Evolutionary conservation across 2,113 vertebrate genomes (phyloP).

Genomic region (Aegotheles bennettii): DNA sequence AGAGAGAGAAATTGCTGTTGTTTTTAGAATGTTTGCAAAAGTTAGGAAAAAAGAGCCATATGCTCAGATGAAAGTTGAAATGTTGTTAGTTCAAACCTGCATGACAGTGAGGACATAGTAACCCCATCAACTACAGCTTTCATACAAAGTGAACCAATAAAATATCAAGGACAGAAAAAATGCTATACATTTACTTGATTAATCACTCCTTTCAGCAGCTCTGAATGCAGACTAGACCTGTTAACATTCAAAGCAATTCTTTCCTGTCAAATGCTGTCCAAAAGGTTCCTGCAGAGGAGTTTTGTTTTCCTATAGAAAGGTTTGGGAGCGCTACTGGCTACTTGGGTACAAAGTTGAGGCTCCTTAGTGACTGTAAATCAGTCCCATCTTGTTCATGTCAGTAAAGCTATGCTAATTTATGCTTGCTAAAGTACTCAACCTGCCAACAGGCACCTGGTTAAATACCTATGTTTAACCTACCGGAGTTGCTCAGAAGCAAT

Average conservation of each 20-base stretch:
- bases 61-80: background rate
- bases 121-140: background rate
- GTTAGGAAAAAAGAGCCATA: conserved; percentile 3
- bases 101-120: background rate
- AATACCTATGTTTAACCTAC: conserved; percentile 25
- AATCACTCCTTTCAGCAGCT: background rate
- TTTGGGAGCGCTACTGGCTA: background rate
- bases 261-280: background rate
- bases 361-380: conserved; percentile 9
- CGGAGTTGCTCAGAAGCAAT: conserved; percentile 8
- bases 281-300: background rate
- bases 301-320: background rate
- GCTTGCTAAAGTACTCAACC: conserved; percentile 12
- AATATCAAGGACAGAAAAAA: background rate
- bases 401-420: conserved; percentile 40
- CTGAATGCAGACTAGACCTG: background rate
- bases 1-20: background rate
- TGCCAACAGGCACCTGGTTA: conserved; percentile 31
- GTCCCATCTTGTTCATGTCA: conserved; percentile 7
- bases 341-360: background rate
- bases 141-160: background rate
- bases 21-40: background rate
- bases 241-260: background rate
- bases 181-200: background rate
- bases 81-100: conserved; percentile 22